Evolutionary conservation across 2,113 vertebrate species (phyloP), one percentile per base, ranked within the genome.

Genomic region (Vidua macroura): DNA sequence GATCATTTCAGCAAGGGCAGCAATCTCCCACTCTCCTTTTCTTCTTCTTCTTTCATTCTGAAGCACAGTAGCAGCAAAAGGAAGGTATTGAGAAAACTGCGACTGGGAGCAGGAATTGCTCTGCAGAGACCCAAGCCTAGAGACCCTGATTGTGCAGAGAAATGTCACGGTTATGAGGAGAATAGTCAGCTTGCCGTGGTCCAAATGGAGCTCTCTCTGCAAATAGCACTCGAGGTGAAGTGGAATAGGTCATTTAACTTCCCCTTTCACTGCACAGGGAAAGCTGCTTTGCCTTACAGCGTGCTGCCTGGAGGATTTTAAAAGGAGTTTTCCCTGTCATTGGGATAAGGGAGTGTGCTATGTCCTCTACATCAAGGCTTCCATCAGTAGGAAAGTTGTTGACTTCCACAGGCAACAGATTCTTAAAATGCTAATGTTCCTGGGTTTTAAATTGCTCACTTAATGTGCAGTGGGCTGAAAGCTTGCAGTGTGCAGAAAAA

Each of bases 1-100:
- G 94, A 90, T 93, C 56, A 83, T 93, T 95, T 91, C 85, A 92
- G 82, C 68, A 92, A 77, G 69, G 82, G 64, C 75, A 92, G 68
- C 84, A 64, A 60, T 94, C 86, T 92, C 73, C 76, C 0, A 2
- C 69, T 96, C 60, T 88, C 68, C 73, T 95, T 95, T 96, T 94
- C 83, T 93, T 90, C 68, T 18, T 88, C 10, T 28, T 60, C 66
- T 94, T 97, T 94, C 83, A 88, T 78, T 81, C 79, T 78, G 80
- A 90, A 83, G 69, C 85, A 62, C 56, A 68, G 79, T 39, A 93
- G 60, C 56, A 77, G 44, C 16, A 1, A 90, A 88, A 84, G 69
- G 51, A 53, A 96, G 84, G 84, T 93, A 74, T 11, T 93, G 75
- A 90, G 68, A 83, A 88, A 94, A 35, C 93, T 93, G 58, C 58